Conservation (phyloP, 2,797 vertebrate genomes). For the Poliocrania exsul region DNA sequence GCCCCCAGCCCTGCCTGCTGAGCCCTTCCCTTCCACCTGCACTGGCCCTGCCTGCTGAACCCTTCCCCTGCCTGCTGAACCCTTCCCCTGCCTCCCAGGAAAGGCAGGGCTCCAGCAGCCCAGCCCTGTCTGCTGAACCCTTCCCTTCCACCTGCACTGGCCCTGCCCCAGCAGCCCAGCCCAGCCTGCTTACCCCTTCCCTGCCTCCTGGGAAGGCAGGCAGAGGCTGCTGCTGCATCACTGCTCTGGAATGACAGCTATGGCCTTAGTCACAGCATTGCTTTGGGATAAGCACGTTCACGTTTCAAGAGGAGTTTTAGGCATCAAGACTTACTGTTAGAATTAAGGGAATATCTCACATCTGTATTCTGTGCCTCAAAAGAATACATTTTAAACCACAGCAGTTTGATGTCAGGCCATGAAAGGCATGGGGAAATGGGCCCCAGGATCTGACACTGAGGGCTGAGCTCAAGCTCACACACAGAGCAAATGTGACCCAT, state of each 20-base stretch:
- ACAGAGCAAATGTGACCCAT: neutral
- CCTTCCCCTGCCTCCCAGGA: too few species aligned
- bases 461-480: neutral
- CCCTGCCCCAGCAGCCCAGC: constrained; percentile 24
- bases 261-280: neutral
- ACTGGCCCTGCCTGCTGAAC: too few species aligned
- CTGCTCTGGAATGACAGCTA: constrained; percentile 29
- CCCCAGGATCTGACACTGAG: neutral
- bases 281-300: neutral
- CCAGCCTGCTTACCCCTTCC: constrained; percentile 70
- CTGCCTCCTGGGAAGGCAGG: neutral
- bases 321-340: neutral
- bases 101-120: too few species aligned
- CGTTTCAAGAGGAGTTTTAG: neutral
- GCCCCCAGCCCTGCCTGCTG: too few species aligned
- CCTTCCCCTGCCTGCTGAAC: too few species aligned
- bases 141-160: too few species aligned
- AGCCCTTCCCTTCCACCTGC: too few species aligned
- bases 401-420: neutral
- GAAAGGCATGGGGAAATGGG: neutral
- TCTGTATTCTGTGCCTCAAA: neutral
- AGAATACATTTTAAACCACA: neutral
- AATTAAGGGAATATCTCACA: neutral
- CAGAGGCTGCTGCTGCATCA: neutral
- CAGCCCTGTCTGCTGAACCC: too few species aligned